Evolutionary conservation across 2,113 vertebrate genomes (phyloP), one percentile per base, ranked within the genome.

Genomic region (Philantomba maxwellii): DNA sequence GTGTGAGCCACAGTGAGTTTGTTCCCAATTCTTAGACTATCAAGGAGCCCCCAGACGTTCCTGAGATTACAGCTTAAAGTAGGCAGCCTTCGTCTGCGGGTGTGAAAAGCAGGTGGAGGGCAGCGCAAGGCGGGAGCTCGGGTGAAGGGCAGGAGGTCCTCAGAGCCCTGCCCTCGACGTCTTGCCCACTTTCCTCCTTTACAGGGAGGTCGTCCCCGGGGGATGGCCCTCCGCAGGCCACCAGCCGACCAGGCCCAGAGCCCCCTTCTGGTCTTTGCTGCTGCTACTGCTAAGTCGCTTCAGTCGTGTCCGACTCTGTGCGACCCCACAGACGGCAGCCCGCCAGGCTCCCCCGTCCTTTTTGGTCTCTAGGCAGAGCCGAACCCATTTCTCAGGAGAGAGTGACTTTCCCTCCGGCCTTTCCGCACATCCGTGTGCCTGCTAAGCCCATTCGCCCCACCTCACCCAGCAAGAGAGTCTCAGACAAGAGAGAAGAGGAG

Each of bases 381-480:
- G 73, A 83, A 36, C 23, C 43, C 84, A 30, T 60, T 57, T 94
- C 47, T 64, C 81, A 26, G 57, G 21, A 66, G 39, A 51, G 30
- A 57, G 70, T 25, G 36, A 28, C 26, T 17, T 19, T 60, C 77
- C 26, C 39, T 64, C 55, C 12, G 3, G n/a, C 6, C 57, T 45
- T 33, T 26, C 49, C 1, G 10, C 11, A 53, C 0, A 2, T 53
- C 84, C 88, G n/a, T 26, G 89, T 91, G 47, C 30, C 45, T 19
- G 7, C 23, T 57, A 7, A 70, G 25, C 49, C 45, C 49, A 45
- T 17, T 19, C n/a, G 17, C 36, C 39, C 39, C 70, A 26, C 70
- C 23, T 33, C 33, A n/a, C 36, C 89, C 64, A 93, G 85, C 82
- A 93, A 98, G 66, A 92, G 77, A 98, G 95, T 91, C 97, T 95